phyloP scores from a whole-genome alignment of 2,113 vertebrate species.

The Takifugu flavidus region DNA sequence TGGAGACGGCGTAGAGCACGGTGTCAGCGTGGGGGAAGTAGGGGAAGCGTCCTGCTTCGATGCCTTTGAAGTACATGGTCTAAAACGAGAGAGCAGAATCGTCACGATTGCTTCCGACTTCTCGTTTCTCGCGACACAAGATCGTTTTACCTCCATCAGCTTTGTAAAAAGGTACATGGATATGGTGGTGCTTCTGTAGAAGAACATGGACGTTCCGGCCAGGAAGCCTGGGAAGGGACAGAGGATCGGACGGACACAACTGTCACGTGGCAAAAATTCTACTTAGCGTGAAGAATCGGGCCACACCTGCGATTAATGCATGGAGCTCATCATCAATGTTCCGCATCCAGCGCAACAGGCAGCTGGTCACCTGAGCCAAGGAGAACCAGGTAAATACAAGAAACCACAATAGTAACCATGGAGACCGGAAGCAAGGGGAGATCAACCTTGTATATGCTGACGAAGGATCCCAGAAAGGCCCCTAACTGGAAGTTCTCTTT shows the following conservation, averaged over 20 bases:
- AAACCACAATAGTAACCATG: neutral
- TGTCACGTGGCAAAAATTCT: neutral
- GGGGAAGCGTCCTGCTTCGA: constrained; percentile 91
- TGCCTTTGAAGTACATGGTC: constrained; percentile 98
- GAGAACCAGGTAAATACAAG: neutral
- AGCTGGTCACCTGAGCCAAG: constrained; percentile 86
- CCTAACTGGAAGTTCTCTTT: constrained; percentile 98
- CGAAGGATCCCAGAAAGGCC: constrained; percentile 95
- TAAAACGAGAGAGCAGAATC: constrained; percentile 45
- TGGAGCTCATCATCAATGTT: constrained; percentile 97
- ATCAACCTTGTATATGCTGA: constrained; percentile 97
- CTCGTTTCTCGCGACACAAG: no score
- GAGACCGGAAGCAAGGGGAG: neutral
- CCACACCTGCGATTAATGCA: constrained; percentile 90
- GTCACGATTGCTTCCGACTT: neutral
- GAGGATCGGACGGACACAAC: neutral
- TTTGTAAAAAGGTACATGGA: constrained; percentile 99
- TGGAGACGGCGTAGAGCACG: constrained; percentile 92
- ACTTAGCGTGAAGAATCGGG: neutral
- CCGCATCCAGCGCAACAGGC: constrained; percentile 92
- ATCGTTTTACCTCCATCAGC: constrained; percentile 87
- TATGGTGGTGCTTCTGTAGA: constrained; percentile 98
- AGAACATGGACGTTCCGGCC: constrained; percentile 97
- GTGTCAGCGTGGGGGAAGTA: constrained; percentile 96
- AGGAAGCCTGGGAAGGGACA: constrained; percentile 80